phyloP scores from a whole-genome alignment of 2,888 invertebrate species.

The Epistrophella euchroma region DNA sequence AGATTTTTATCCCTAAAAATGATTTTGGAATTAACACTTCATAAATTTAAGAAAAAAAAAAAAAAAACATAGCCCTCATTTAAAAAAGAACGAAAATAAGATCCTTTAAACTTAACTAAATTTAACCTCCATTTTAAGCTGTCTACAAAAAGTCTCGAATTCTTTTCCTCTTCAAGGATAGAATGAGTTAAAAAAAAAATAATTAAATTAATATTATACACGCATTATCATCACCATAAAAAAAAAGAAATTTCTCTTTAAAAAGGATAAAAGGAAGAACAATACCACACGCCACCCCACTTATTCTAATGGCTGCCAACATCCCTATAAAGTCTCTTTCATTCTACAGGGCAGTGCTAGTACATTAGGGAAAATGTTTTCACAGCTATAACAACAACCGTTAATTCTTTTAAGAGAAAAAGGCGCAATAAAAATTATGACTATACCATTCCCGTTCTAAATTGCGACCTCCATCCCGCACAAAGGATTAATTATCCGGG shows the following conservation, averaged over 20 bases:
- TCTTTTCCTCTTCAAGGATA: constrained; percentile 6
- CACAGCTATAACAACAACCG: constrained; percentile 54
- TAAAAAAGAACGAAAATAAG: background rate
- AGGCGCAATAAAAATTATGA: constrained; percentile 55
- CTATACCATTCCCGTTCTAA: constrained; percentile 38
- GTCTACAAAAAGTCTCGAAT: constrained; percentile 25
- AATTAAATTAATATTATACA: constrained; percentile 60
- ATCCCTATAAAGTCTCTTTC: background rate
- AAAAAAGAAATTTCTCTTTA: constrained; percentile 5
- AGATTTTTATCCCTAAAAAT: constrained; percentile 14
- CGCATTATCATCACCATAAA: constrained; percentile 47
- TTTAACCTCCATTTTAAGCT: constrained; percentile 37
- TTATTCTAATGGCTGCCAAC: background rate
- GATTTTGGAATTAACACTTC: constrained; percentile 47
- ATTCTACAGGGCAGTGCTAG: background rate
- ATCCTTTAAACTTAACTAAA: constrained; percentile 37
- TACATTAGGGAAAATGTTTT: constrained; percentile 50
- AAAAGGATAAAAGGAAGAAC: constrained; percentile 24
- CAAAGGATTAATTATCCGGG: constrained; percentile 48
- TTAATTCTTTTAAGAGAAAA: constrained; percentile 44
- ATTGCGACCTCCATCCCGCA: background rate
- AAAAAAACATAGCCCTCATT: constrained; percentile 9
- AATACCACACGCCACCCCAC: background rate
- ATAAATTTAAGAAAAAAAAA: constrained; percentile 43
- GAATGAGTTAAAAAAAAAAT: constrained; percentile 23